phyloP scores from a whole-genome alignment of 2,888 invertebrate species.

The Nomada fucata region DNA sequence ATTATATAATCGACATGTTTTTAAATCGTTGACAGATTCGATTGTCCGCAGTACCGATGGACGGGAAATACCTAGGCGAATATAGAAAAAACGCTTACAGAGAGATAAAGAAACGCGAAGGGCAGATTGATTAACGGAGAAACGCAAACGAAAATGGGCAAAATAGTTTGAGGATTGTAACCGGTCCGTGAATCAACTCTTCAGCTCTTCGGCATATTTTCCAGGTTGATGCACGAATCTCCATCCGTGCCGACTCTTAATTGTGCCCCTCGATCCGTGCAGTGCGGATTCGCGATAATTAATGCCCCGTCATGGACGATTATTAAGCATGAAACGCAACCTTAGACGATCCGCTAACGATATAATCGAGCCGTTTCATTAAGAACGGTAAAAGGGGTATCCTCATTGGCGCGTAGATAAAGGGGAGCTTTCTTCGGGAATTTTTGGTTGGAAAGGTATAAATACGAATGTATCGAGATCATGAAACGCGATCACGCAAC shows the following conservation, averaged over 20 bases:
- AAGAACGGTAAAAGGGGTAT: neutral
- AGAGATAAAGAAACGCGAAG: neutral
- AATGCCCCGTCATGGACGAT: conserved; percentile 36
- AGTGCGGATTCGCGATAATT: conserved; percentile 44
- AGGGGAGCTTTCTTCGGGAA: no score
- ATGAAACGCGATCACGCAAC: no score
- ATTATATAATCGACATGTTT: neutral
- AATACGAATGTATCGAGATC: no score
- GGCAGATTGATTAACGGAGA: conserved; percentile 44
- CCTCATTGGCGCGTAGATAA: no score
- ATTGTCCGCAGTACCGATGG: no score
- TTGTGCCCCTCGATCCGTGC: conserved; percentile 12
- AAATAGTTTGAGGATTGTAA: conserved; percentile 49
- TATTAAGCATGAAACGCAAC: conserved; percentile 27
- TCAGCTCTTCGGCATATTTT: conserved; percentile 23
- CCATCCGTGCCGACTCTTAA: neutral
- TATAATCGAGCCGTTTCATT: conserved; percentile 38
- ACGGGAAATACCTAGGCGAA: no score
- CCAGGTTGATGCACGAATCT: conserved; percentile 35
- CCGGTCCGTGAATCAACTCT: conserved; percentile 56
- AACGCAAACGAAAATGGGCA: conserved; percentile 58
- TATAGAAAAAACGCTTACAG: no score
- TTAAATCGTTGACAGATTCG: neutral
- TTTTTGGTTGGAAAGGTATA: no score
- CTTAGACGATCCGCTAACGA: conserved; percentile 16